A percentile compares a stretch with the other conserved stretches of the same genome.
Evolutionary conservation across 2,888 invertebrate species (phyloP).

Genomic region (Trisateles emortualis): DNA sequence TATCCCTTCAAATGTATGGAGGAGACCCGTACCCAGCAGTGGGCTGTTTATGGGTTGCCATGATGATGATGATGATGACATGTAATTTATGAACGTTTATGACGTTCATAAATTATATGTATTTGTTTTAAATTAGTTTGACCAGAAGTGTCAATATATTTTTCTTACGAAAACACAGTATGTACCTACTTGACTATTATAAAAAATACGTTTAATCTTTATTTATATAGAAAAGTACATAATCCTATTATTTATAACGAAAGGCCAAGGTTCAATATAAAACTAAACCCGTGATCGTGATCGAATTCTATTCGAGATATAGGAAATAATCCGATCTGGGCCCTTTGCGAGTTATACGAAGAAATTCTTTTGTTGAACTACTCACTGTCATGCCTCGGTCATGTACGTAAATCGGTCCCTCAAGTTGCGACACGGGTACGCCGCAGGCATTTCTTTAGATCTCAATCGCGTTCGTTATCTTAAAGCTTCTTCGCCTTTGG

Average conservation of each 20-base stretch:
- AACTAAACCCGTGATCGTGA: not conserved
- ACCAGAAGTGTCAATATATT: no score
- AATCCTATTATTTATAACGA: not conserved
- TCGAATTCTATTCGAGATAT: not conserved
- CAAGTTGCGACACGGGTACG: slow-evolving; percentile 15
- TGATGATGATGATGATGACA: no score
- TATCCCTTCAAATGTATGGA: no score
- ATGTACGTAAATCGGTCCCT: slow-evolving; percentile 11
- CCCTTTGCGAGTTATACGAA: not conserved
- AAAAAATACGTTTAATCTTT: no score
- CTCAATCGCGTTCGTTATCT: slow-evolving; percentile 30
- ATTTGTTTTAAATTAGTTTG: no score
- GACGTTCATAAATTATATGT: no score
- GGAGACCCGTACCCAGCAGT: no score
- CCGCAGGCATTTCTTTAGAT: slow-evolving; percentile 31
- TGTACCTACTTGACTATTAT: no score
- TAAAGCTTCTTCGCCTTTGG: slow-evolving; percentile 20
- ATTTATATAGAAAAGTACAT: not conserved
- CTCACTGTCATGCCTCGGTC: slow-evolving; percentile 3
- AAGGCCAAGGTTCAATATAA: not conserved
- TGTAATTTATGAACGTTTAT: no score
- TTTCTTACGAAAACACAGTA: no score
- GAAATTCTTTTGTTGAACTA: not conserved
- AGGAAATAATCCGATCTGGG: not conserved
- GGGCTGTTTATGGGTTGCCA: no score